Conservation (phyloP, 2,888 invertebrate species). For the Aphodius granarius region DNA sequence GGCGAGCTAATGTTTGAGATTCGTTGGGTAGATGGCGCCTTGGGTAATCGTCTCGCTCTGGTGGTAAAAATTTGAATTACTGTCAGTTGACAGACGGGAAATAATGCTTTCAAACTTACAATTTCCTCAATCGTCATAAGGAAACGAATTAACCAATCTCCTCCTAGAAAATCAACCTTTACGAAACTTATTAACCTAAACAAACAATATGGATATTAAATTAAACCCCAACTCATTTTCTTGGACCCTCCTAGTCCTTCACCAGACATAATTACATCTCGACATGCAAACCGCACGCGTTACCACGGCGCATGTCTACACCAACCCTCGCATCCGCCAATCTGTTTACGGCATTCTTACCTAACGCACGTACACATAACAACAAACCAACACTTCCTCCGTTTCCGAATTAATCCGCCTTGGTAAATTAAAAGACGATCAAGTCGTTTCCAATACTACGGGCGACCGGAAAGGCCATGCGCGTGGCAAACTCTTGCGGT, state of each 20-base stretch:
- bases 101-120: too few relatives aligned
- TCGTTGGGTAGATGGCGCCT: neutral
- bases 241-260: neutral
- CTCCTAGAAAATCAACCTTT: neutral
- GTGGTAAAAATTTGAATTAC: too few relatives aligned
- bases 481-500: neutral
- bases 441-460: neutral
- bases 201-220: neutral
- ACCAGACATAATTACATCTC: neutral
- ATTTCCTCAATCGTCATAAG: too few relatives aligned
- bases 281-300: neutral
- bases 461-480: neutral
- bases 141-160: neutral
- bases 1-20: neutral
- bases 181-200: neutral
- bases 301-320: neutral
- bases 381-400: neutral
- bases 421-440: neutral
- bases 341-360: neutral
- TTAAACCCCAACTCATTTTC: neutral
- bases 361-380: neutral
- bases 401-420: neutral
- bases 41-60: neutral
- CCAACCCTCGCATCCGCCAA: neutral
- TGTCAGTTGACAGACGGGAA: too few relatives aligned